These are phyloP conservation scores for Hypotaenidia philippensis DNA, from an alignment of 2,797 vertebrate species.

Conservation along the genomic window DNA sequence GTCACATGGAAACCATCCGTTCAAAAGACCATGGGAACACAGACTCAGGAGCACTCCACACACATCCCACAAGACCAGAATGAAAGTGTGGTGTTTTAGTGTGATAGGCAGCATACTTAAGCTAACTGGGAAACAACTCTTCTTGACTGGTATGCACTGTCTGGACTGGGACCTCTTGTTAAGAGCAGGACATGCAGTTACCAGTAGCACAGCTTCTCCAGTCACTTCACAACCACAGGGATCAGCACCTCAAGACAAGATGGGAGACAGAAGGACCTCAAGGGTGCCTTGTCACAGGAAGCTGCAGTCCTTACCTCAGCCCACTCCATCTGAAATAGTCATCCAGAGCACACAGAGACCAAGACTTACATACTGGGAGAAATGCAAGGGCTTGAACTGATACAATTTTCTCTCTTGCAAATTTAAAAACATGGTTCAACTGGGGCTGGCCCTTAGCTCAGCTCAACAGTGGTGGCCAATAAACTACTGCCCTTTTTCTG, in stretches of 20 bases:
- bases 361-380: not conserved
- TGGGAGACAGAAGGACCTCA: not conserved
- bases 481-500: not conserved
- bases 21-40: not conserved
- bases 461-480: not conserved
- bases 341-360: not conserved
- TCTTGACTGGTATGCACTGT: not conserved
- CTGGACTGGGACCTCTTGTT: not conserved
- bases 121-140: not conserved
- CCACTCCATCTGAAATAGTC: not conserved
- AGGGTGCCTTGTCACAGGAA: no score
- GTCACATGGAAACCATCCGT: not conserved
- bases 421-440: not conserved
- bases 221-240: not conserved
- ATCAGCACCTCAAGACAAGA: not conserved
- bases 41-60: not conserved
- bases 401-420: not conserved
- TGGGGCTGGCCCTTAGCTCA: not conserved
- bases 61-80: not conserved
- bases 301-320: not conserved
- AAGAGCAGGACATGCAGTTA: not conserved
- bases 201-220: not conserved
- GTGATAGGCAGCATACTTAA: not conserved
- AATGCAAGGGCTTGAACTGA: not conserved
- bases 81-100: rapidly evolving